A percentile compares a stretch with the other conserved stretches of the same genome.
phyloP scores from a whole-genome alignment of 2,797 vertebrate species.

The Mus spretus region DNA sequence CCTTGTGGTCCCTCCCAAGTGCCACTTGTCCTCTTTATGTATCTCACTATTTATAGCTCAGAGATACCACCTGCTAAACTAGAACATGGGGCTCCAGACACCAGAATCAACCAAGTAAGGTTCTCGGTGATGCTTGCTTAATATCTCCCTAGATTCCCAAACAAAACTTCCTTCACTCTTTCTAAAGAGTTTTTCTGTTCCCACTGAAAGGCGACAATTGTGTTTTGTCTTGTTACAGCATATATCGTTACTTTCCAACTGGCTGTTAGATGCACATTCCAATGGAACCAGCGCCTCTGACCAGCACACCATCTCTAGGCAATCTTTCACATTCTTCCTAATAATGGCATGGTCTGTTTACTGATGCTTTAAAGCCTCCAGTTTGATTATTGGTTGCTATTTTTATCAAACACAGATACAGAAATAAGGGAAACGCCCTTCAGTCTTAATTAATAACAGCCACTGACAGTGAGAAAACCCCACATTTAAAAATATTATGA shows the following conservation, averaged over 20 bases:
- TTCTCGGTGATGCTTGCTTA: neutral
- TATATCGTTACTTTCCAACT: neutral
- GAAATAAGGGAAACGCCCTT: conserved; percentile 44
- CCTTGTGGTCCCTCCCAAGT: neutral
- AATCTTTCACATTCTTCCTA: neutral
- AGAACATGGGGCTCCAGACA: neutral
- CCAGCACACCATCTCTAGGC: neutral
- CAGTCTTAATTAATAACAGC: conserved; percentile 48
- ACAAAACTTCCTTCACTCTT: neutral
- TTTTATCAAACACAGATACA: conserved; percentile 39
- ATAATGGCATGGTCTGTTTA: neutral
- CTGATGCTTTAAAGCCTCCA: neutral
- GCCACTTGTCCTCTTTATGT: neutral
- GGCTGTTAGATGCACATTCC: neutral
- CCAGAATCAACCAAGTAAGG: neutral
- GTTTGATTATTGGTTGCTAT: neutral
- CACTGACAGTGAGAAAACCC: conserved; percentile 28
- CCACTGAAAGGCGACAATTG: neutral
- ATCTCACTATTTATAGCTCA: neutral
- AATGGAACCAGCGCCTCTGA: neutral
- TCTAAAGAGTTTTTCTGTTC: neutral
- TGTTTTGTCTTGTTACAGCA: neutral
- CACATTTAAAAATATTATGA: conserved; percentile 1
- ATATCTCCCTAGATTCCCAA: neutral
- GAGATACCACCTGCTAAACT: neutral